Conservation (phyloP, 2,113 vertebrate species). For the Spea bombifrons region DNA sequence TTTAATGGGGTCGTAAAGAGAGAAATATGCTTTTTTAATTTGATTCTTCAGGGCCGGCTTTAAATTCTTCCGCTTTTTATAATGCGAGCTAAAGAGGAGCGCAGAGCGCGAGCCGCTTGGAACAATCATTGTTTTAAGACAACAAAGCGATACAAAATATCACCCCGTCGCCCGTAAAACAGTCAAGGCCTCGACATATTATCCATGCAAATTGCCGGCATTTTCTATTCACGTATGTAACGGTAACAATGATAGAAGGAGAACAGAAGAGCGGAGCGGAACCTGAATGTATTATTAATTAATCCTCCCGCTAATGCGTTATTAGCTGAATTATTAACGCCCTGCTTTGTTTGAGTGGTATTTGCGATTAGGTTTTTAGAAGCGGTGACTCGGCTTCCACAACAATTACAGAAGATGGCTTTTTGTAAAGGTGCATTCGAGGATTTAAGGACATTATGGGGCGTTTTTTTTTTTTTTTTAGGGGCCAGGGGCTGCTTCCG, state of each 20-base stretch:
- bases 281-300: slow-evolving; percentile 37
- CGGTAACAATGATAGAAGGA: neutral
- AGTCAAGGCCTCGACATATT: slow-evolving; percentile 1
- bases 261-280: neutral
- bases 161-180: slow-evolving; percentile 7
- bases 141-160: slow-evolving; percentile 23
- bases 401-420: neutral
- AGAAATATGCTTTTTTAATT: slow-evolving; percentile 40
- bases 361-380: slow-evolving; percentile 7
- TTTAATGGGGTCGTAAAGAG: slow-evolving; percentile 42
- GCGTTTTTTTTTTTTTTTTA: too few species aligned
- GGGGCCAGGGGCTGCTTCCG: too few species aligned
- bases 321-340: slow-evolving; percentile 37
- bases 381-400: neutral
- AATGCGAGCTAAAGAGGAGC: neutral
- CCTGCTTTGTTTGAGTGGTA: slow-evolving; percentile 1
- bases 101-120: slow-evolving; percentile 1
- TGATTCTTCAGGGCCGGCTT: neutral
- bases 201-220: slow-evolving; percentile 28
- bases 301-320: slow-evolving; percentile 24
- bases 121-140: slow-evolving; percentile 33
- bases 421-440: neutral
- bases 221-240: slow-evolving; percentile 5
- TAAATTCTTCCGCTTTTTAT: slow-evolving; percentile 13
- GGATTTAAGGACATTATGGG: too few species aligned